Percentiles rank a stretch among this genome's conserved stretches.
phyloP scores from a whole-genome alignment of 2,113 vertebrate species.

The Epinephelus cyanopodus region DNA sequence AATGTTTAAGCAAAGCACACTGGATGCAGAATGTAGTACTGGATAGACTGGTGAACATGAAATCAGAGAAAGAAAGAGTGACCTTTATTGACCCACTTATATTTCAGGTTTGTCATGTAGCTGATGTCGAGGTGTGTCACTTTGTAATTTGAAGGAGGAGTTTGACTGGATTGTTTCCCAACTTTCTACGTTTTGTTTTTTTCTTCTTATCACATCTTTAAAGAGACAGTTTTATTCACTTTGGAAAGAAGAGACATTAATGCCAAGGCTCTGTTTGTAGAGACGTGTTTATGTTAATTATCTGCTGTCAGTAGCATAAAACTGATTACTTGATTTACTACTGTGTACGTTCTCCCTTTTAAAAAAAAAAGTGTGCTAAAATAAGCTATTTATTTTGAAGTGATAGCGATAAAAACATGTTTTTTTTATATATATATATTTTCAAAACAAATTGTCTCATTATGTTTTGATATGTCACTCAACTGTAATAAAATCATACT shows the following conservation, averaged over 20 bases:
- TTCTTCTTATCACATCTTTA: background rate
- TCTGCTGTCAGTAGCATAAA: conserved; percentile 8
- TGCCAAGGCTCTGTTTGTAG: background rate
- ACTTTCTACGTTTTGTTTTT: background rate
- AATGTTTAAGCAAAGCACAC: background rate
- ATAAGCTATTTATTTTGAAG: conserved; percentile 65
- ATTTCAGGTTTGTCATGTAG: conserved; percentile 22
- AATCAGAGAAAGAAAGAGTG: background rate
- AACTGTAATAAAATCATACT: conserved; percentile 29
- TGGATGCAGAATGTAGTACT: background rate
- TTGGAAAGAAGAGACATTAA: too few relatives aligned
- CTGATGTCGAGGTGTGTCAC: background rate
- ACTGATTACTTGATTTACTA: conserved; percentile 44
- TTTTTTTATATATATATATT: background rate
- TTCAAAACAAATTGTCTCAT: background rate
- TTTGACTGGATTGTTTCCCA: background rate
- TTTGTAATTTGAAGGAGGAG: background rate
- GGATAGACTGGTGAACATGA: background rate
- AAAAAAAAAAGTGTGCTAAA: conserved; percentile 1
- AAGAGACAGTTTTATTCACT: too few relatives aligned
- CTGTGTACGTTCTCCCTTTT: conserved; percentile 18
- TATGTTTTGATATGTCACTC: background rate
- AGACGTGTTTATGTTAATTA: background rate
- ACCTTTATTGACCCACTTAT: background rate
- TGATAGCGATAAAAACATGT: background rate